Conservation (phyloP, 37 sponge, comb jelly and placozoan species). For the Halichondria panicea region DNA sequence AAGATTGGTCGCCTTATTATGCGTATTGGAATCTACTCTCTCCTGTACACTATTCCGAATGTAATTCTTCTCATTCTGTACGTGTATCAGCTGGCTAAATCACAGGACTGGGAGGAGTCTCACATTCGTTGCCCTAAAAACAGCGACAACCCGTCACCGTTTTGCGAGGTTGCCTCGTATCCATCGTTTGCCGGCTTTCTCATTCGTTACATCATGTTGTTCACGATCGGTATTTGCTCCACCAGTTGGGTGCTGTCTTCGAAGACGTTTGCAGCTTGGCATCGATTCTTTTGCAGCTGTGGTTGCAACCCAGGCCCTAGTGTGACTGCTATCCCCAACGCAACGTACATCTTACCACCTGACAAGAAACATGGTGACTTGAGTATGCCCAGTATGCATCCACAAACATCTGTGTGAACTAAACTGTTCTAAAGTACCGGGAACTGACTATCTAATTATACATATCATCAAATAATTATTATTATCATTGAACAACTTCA, state of each 20-base stretch:
- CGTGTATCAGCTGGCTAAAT: slow-evolving; percentile 54
- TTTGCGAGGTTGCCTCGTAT: not conserved
- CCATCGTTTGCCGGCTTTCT: slow-evolving; percentile 54
- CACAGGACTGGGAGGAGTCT: slow-evolving; percentile 46
- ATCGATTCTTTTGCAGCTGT: slow-evolving; percentile 63
- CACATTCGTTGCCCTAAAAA: not conserved
- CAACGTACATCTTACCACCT: not conserved
- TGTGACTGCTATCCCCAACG: not conserved
- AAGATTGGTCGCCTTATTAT: slow-evolving; percentile 78
- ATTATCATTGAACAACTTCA: too few relatives aligned
- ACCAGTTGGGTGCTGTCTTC: slow-evolving; percentile 72
- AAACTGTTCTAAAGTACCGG: too few relatives aligned
- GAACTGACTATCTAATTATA: too few relatives aligned
- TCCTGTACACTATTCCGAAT: slow-evolving; percentile 81
- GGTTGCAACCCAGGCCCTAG: not conserved
- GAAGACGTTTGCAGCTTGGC: slow-evolving; percentile 81
- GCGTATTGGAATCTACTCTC: slow-evolving; percentile 79
- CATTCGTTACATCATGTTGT: slow-evolving; percentile 69
- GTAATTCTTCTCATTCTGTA: slow-evolving; percentile 58
- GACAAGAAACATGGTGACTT: slow-evolving; percentile 2
- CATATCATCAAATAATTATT: too few relatives aligned
- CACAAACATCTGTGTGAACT: slow-evolving; percentile 19
- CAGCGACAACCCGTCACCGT: not conserved
- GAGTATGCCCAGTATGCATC: not conserved
- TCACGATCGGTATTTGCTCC: slow-evolving; percentile 61